Evolutionary conservation across 2,797 vertebrate genomes (phyloP).

Genomic region (Enteromius unitaeniatus): DNA sequence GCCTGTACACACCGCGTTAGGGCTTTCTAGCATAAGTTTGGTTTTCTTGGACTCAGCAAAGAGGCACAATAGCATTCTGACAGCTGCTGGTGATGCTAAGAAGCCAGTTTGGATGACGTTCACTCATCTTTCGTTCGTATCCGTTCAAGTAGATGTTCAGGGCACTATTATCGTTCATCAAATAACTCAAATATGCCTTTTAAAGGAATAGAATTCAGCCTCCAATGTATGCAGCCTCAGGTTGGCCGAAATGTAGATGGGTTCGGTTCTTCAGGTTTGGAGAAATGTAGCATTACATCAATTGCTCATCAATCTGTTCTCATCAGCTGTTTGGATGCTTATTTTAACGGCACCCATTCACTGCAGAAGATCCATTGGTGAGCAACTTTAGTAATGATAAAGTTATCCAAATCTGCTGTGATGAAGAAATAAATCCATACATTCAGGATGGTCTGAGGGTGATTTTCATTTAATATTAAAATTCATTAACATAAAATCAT

Average conservation of each 20-base stretch:
- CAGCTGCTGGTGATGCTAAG: constrained; percentile 18
- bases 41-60: constrained; percentile 48
- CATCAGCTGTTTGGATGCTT: not conserved
- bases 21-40: constrained; percentile 10
- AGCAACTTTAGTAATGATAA: not conserved
- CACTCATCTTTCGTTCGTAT: not conserved
- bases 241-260: not conserved
- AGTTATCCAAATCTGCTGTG: not conserved
- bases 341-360: not conserved
- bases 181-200: not conserved
- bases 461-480: not conserved
- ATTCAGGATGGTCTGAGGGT: not conserved
- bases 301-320: not conserved
- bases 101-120: constrained; percentile 7
- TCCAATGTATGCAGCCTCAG: not conserved
- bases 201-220: not conserved
- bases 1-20: not conserved
- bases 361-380: not conserved
- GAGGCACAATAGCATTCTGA: constrained; percentile 33
- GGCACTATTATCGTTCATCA: not conserved
- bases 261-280: not conserved
- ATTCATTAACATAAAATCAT: not conserved
- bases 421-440: not conserved
- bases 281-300: not conserved
- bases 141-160: constrained; percentile 14